Base-by-base conservation (phyloP, 2,113 vertebrate species). In the Dolichotis patagonum region DNA sequence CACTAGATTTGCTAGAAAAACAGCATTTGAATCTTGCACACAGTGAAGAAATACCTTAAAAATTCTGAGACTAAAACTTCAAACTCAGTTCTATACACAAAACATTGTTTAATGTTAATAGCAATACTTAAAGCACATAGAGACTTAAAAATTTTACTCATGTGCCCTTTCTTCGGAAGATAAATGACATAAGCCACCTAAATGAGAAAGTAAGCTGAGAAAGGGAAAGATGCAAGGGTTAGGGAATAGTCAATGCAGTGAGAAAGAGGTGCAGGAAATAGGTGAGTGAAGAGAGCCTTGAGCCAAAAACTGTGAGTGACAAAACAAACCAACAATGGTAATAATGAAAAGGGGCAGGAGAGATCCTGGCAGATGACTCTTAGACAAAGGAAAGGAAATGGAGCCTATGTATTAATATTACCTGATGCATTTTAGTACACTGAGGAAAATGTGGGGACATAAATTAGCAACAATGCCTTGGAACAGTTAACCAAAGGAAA, bases 381-480 rank as follows among this genome's bases (percentile, higher is more conserved):
- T 26, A 63, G 62, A 52, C 10, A 41, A 77, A 60, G 19, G 12
- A 46, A 75, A 85, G 22, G 38, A 38, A 43, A 84, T 41, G 3
- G 14, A 90, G 56, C 14, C 7, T 7, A 30, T 2, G 13, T 26
- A 63, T 65, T 35, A 14, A 10, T 9, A 20, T 62, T 41, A 12
- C 26, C 10, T 14, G 3, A n/a, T 43, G 13, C 6, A 88, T 90
- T 60, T 75, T 35, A 8, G 24, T 30, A 56, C 3, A 63, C 2
- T 56, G n/a, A 60, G 26, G 71, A 78, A 78, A 90, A 30, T 3
- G 5, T 49, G 3, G 88, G 49, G 35, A 6, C 58, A 1, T 30
- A 38, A 89, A 63, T 96, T 91, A 41, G 7, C 91, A 43, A 54
- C 41, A 95, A 85, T 43, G 60, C 82, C 5, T 54, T n/a, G 43